A percentile compares a stretch with the other conserved stretches of the same genome.
Conservation (phyloP, 2,888 invertebrate genomes). For the Mythimna lalbum region DNA sequence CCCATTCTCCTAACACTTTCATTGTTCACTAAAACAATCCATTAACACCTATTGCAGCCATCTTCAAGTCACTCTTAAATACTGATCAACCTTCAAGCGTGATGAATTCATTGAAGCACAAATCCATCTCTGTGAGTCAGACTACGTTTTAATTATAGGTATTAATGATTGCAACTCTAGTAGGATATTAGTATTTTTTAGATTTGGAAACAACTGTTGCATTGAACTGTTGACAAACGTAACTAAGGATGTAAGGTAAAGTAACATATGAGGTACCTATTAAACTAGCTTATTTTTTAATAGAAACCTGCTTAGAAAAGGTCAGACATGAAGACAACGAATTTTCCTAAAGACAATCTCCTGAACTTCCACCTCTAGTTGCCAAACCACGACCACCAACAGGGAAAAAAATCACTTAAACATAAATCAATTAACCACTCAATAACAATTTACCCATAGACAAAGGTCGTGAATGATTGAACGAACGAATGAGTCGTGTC, state of each 20-base stretch:
- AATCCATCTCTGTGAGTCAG: too few relatives aligned
- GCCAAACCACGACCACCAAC: background rate
- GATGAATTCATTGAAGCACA: background rate
- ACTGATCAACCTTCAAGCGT: background rate
- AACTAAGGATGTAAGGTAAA: background rate
- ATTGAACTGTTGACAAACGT: background rate
- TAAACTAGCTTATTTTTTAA: background rate
- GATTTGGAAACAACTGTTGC: background rate
- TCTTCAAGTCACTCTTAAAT: background rate
- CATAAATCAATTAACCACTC: constrained; percentile 32
- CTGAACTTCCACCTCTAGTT: background rate
- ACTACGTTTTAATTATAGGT: background rate
- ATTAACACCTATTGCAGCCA: background rate
- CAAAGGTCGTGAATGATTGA: constrained; percentile 73
- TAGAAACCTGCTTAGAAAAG: background rate
- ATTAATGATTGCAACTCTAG: background rate
- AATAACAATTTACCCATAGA: constrained; percentile 46
- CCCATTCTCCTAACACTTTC: too few relatives aligned
- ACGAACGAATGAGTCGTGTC: constrained; percentile 67
- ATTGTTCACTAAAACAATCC: too few relatives aligned
- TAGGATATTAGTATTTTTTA: background rate
- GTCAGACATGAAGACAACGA: background rate
- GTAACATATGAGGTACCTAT: too few relatives aligned
- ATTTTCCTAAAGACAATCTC: background rate
- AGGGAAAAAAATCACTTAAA: background rate